A percentile compares a stretch with the other conserved stretches of the same genome.
Evolutionary conservation across 2,113 vertebrate species (phyloP).

Genomic region (Trinectes maculatus): DNA sequence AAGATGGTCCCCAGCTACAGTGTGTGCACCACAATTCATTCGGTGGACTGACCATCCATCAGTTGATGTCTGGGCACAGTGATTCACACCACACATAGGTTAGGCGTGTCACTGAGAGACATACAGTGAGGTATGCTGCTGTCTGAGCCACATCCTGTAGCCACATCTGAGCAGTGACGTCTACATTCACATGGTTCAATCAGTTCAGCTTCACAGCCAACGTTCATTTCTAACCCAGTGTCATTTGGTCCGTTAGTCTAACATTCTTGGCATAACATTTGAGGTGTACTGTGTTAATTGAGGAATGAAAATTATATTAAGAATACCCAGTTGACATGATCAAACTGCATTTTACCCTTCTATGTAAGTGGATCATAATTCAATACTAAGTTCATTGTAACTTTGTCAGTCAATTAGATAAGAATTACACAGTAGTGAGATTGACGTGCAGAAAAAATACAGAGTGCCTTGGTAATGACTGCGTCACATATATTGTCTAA

Average conservation of each 20-base stretch:
- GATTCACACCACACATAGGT: conserved; percentile 63
- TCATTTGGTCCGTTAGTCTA: neutral
- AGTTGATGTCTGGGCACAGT: conserved; percentile 37
- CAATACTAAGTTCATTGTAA: too few species aligned
- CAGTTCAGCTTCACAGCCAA: conserved; percentile 7
- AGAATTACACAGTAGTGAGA: too few species aligned
- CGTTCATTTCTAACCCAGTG: conserved; percentile 2
- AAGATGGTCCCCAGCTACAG: conserved; percentile 31
- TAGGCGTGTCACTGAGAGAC: conserved; percentile 37
- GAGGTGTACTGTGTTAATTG: neutral
- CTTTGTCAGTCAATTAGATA: too few species aligned
- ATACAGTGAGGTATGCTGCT: conserved; percentile 7
- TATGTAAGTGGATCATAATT: too few species aligned
- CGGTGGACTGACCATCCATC: conserved; percentile 54
- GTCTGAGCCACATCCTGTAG: conserved; percentile 22
- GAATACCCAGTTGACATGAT: neutral
- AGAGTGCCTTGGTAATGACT: too few species aligned
- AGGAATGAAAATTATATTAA: neutral
- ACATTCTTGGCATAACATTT: neutral
- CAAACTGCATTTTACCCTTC: neutral
- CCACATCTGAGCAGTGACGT: conserved; percentile 5
- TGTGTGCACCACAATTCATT: conserved; percentile 40
- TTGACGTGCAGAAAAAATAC: neutral
- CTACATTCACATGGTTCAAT: conserved; percentile 23
- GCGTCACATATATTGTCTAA: too few species aligned